Base-by-base conservation (phyloP, 2,113 vertebrate genomes). In the Thymallus thymallus region DNA sequence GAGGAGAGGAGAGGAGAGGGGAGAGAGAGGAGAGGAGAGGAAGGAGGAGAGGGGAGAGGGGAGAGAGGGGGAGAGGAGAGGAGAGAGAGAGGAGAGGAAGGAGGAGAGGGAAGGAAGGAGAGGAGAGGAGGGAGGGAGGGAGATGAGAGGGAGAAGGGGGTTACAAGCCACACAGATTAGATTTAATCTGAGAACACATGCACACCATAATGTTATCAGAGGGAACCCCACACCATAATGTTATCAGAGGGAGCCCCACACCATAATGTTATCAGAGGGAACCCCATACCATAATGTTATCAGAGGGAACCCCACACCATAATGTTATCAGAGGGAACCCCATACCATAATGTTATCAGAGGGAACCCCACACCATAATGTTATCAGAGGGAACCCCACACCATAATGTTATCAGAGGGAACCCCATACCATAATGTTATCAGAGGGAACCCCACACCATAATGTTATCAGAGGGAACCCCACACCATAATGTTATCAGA, bases 131-230 rank as follows among this genome's bases (percentile, higher is more conserved):
- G 1, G 48, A 48, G 6, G 1, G 48, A 55, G 48, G 1, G 48
- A 55, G 48, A 55, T 4, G 18, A 18, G 48, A 18, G 51, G 51
- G 3, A 20, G 18, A 22, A 22, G 12, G 75, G 75, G 77, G 77
- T 82, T 58, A 41, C 35, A 41, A 41, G 7, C 35, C 35, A 10
- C 35, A 7, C 35, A 41, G 35, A 41, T 41, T 41, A 45, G 71
- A 74, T 82, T 80, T 82, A 69, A 78, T 9, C 66, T 46, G 6
- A 5, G 30, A 41, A 62, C 29, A 75, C 76, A 78, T 12, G 23
- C 60, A 76, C 35, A 29, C 10, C n/a, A 9, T 60, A 3, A 16
- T 13, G 20, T 23, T 60, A 23, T 23, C 24, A 29, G 55, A 23
- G 69, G 30, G 64, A 62, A 72, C 61, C 63, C 73, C 82, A 78